phyloP scores from a whole-genome alignment of 2,113 vertebrate genomes.

The Urocitellus parryii region DNA sequence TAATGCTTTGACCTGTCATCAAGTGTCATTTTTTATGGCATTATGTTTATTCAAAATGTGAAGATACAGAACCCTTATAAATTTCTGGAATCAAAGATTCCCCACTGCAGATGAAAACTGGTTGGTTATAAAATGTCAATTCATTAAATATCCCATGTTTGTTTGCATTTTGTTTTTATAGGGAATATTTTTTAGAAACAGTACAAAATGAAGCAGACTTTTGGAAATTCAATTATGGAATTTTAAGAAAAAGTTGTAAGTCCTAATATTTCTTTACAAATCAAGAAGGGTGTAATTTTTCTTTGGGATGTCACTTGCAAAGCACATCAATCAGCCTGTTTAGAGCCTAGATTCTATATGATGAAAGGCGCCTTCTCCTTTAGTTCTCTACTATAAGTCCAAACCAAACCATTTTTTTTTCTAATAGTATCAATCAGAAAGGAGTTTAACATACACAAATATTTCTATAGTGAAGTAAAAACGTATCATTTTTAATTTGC shows the following conservation, averaged over 20 bases:
- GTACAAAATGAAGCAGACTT: conserved; percentile 97
- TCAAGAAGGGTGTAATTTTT: conserved; percentile 82
- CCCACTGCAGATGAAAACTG: conserved; percentile 92
- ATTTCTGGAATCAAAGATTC: conserved; percentile 87
- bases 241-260: conserved; percentile 83
- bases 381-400: conserved; percentile 80
- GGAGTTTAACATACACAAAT: conserved; percentile 90
- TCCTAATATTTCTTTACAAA: conserved; percentile 86
- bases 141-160: conserved; percentile 88
- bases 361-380: conserved; percentile 57
- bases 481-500: conserved; percentile 91
- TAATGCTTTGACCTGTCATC: conserved; percentile 87
- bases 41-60: conserved; percentile 86
- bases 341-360: conserved; percentile 55
- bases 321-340: conserved; percentile 74
- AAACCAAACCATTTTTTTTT: conserved; percentile 87
- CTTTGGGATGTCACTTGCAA: conserved; percentile 84
- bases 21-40: conserved; percentile 88
- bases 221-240: conserved; percentile 93
- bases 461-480: conserved; percentile 95
- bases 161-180: conserved; percentile 88
- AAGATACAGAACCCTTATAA: conserved; percentile 88
- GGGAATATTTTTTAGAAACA: conserved; percentile 96
- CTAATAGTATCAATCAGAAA: conserved; percentile 90
- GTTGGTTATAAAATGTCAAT: conserved; percentile 93